Base-by-base conservation (phyloP, 1,140 invertebrate genomes). In the Caligus rogercresseyi region DNA sequence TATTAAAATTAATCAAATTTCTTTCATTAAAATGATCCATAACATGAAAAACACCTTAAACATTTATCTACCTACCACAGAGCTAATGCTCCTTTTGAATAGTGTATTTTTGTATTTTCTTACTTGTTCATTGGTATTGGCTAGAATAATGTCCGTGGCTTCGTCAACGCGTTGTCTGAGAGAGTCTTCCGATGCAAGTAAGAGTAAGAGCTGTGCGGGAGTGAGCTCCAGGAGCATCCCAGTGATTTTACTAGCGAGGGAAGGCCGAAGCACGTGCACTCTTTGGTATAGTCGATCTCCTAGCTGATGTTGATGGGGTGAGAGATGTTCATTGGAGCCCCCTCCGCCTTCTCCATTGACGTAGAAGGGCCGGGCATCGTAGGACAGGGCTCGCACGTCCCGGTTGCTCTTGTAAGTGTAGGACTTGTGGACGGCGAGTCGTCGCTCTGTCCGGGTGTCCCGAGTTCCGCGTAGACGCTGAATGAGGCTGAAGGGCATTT, bases 151-250 rank as follows among this genome's bases (percentile, higher is more conserved):
- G 68, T 95, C 89, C 67, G 92, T 84, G 24, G 92, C 92, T 75
- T 96, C 91, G 68, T 93, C 88, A 1, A 96, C 89, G 73, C 89
- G 87, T 67, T 87, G 84, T 63, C 89, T 78, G 0, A 98, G 74
- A 4, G 87, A 83, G 64, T 96, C 92, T 72, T 97, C 92, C 15
- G 89, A 91, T 1, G 92, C 89, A n/a, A 96, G 73, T 61, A 97
- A 75, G 69, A 92, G 81, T 11, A 96, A 72, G 4, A 97, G 73
- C 73, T 95, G 90, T 0, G 91, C 84, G 0, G 91, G 87, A n/a
- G 90, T 85, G 67, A 97, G 75, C 73, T 97, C 93, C 25, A 98
- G 73, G 54, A 98, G 74, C 93, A 98, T 98, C 59, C 93, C 94
- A 0, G 94, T 97, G 64, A 98, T 94, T 75, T 95, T 93, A 19